Evolutionary conservation across 1,140 invertebrate genomes (phyloP).

Genomic region (Cotesia chilonis): DNA sequence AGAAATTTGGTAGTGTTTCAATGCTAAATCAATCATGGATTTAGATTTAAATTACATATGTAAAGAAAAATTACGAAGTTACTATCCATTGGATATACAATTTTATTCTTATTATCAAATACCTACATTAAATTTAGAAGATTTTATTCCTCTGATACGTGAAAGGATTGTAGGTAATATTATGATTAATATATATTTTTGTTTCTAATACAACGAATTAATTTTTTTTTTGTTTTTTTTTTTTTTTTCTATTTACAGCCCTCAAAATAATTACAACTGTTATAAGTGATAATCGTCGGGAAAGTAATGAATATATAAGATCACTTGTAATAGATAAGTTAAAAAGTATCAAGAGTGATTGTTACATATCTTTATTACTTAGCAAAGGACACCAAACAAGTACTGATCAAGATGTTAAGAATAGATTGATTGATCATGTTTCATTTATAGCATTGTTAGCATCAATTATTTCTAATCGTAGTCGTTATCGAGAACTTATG

Average conservation of each 20-base stretch:
- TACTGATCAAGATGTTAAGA: not conserved
- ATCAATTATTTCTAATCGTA: slow-evolving; percentile 1
- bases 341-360: not conserved
- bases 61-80: not conserved
- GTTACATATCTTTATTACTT: not conserved
- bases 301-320: not conserved
- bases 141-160: not conserved
- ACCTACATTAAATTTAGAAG: not conserved
- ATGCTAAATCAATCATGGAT: not conserved
- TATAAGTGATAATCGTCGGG: not conserved
- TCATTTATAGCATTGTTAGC: not conserved
- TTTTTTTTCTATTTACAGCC: not conserved
- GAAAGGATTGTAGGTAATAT: not conserved
- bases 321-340: not conserved
- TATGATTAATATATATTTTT: not conserved
- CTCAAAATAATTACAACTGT: not conserved
- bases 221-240: not conserved
- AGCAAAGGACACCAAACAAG: not conserved
- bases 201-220: not conserved
- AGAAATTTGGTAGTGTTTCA: not conserved
- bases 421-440: slow-evolving; percentile 5
- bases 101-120: not conserved
- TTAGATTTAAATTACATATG: not conserved
- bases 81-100: not conserved
- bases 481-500: not conserved